Conservation (phyloP, 2,888 invertebrate genomes). For the Eudasyphora cyanicolor region DNA sequence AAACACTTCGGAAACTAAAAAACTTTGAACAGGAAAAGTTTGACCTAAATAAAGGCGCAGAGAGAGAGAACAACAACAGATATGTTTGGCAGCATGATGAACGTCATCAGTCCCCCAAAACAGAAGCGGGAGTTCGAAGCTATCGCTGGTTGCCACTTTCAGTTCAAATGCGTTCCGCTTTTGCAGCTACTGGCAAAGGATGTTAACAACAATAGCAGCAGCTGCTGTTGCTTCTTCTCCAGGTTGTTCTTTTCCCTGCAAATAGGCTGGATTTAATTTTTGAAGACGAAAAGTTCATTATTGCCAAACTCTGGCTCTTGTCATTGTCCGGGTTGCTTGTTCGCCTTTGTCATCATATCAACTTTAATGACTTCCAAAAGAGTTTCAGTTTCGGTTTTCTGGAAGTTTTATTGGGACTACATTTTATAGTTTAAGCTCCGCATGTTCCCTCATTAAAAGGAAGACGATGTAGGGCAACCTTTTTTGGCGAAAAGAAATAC, state of each 20-base stretch:
- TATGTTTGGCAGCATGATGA: neutral
- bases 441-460: no score
- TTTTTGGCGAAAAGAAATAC: no score
- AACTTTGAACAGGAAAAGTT: conserved; percentile 9
- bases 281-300: neutral
- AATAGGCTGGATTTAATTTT: neutral
- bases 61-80: neutral
- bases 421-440: no score
- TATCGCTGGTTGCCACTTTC: conserved; percentile 33
- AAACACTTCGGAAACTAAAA: neutral
- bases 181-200: neutral
- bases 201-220: neutral
- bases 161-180: conserved; percentile 33
- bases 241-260: neutral
- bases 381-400: neutral
- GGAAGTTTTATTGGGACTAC: no score
- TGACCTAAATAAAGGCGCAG: conserved; percentile 45
- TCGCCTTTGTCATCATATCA: neutral
- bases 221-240: neutral
- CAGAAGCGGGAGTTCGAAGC: neutral
- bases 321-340: neutral
- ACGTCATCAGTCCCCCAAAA: neutral
- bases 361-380: neutral
- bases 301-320: neutral
- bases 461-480: no score